Base-by-base conservation (phyloP, 2,888 invertebrate species). In the Lasioglossum calceatum region DNA sequence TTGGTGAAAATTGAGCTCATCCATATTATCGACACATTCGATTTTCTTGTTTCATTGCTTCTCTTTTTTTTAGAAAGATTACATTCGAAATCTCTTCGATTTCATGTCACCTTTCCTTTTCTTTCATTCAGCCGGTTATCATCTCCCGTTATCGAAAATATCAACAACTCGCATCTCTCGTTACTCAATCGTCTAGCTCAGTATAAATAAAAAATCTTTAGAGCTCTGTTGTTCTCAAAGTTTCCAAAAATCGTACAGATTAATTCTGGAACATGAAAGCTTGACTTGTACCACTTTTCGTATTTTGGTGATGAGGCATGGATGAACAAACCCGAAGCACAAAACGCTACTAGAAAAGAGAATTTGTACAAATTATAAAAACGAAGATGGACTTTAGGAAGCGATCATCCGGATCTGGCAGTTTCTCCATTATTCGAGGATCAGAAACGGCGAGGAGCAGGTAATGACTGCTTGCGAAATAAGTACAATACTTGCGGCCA, bases 351-450 rank as follows among this genome's bases (percentile, higher is more conserved):
- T 50, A 50, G 10, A 54, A 54, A 7, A 50, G 50, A 50, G 50
- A 19, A 54, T 54, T 54, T 54, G n/a, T 58, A n/a, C 3, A n/a
- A 58, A 58, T 58, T n/a, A 58, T n/a, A n/a, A n/a, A 47, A 47
- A 58, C 8, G 58, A 58, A 58, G 4, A 58, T n/a, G n/a, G 10
- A 58, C n/a, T 58, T 8, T 10, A 12, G 27, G 44, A 58, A 58
- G 8, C 12, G 70, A 44, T 12, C 74, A 74, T 27, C 47, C 67
- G 54, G 74, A 79, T 82, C 58, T 75, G 44, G 42, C 58, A 74
- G 67, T 70, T 80, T 79, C 47, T 70, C 54, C 16, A 36, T 36
- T 79, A 80, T 54, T 80, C 4, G 14, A 58, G 10, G 16, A 47
- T 54, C 36, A 73, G 64, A 23, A n/a, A 70, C 58, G 14, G 19